Evolutionary conservation across 2,888 invertebrate genomes (phyloP).

Genomic region (Morpho achilles): DNA sequence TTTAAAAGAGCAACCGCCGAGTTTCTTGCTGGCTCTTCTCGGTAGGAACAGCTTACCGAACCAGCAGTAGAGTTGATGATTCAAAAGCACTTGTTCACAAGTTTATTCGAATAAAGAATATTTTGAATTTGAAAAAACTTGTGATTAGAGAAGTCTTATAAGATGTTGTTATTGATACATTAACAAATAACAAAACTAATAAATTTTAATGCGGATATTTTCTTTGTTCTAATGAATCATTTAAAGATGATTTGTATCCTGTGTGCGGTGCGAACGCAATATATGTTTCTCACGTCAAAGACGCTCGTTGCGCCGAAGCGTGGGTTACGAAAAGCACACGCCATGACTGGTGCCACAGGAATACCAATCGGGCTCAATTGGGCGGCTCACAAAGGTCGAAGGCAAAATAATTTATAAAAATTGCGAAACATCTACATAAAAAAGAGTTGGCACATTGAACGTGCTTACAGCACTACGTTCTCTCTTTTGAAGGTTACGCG

Average conservation of each 20-base stretch:
- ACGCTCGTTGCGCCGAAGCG: constrained; percentile 43
- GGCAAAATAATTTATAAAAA: constrained; percentile 73
- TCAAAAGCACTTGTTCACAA: no score
- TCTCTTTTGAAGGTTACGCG: constrained; percentile 73
- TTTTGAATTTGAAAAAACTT: no score
- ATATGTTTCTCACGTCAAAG: constrained; percentile 56
- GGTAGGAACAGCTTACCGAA: no score
- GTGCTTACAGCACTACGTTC: constrained; percentile 70
- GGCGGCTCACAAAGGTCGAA: constrained; percentile 74
- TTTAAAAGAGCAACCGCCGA: no score
- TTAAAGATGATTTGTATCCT: constrained; percentile 40
- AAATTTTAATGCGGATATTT: not conserved
- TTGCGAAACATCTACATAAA: constrained; percentile 67
- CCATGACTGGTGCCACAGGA: constrained; percentile 51
- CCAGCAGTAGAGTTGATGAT: no score
- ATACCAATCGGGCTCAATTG: constrained; percentile 74
- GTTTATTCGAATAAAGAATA: no score
- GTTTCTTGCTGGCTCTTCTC: no score
- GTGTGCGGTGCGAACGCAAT: constrained; percentile 33
- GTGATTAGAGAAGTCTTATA: no score
- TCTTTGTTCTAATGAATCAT: constrained; percentile 32
- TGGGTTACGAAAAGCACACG: constrained; percentile 69
- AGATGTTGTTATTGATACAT: no score
- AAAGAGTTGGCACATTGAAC: constrained; percentile 75
- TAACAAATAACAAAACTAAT: no score